Conservation (phyloP, 2,888 invertebrate genomes). For the Agonopterix subpropinquella region DNA sequence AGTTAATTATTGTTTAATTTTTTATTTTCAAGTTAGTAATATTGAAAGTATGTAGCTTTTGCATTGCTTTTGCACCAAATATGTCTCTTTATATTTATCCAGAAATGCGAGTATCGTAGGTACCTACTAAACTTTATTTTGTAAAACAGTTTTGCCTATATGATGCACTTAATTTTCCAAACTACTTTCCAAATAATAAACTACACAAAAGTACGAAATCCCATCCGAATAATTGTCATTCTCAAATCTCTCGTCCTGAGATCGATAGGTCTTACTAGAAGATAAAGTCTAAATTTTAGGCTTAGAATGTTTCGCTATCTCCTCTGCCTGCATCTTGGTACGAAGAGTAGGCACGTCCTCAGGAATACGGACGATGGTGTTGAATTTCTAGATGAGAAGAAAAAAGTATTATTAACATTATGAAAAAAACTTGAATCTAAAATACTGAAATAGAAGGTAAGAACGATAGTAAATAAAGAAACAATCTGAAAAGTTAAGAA, state of each 20-base stretch:
- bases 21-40: too few species aligned
- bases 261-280: constrained; percentile 20
- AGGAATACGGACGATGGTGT: constrained; percentile 88
- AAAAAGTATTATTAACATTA: too few species aligned
- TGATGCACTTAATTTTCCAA: not conserved
- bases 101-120: too few species aligned
- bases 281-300: constrained; percentile 6
- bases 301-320: constrained; percentile 48
- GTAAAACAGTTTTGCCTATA: too few species aligned
- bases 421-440: too few species aligned
- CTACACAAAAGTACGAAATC: constrained; percentile 1
- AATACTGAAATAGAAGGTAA: too few species aligned
- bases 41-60: too few species aligned
- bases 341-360: constrained; percentile 86
- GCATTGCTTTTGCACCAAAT: too few species aligned
- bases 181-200: not conserved
- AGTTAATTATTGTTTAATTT: not conserved
- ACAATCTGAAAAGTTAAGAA: too few species aligned
- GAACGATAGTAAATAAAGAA: too few species aligned
- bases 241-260: constrained; percentile 17
- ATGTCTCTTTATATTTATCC: too few species aligned
- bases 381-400: constrained; percentile 81
- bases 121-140: too few species aligned
- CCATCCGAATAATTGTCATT: not conserved
- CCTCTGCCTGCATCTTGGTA: constrained; percentile 84